These are phyloP conservation scores for Helicoverpa zea DNA, from an alignment of 1,140 invertebrate species.

Conservation along the genomic window DNA sequence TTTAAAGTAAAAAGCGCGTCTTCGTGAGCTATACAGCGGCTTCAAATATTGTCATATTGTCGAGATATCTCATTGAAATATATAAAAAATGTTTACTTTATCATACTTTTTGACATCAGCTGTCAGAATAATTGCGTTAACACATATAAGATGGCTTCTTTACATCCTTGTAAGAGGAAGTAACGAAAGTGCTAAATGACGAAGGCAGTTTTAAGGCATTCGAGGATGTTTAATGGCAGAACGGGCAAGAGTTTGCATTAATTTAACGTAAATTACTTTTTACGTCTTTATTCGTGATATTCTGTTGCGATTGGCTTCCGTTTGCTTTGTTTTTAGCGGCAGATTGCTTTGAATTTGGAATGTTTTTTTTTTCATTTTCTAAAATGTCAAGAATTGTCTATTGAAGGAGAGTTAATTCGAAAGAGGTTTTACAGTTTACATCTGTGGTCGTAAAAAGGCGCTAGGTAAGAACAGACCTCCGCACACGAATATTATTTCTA, in stretches of 20 bases:
- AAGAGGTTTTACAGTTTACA: not conserved
- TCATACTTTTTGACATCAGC: no score
- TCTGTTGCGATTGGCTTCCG: conserved; percentile 9
- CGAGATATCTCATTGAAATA: no score
- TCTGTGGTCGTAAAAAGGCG: no score
- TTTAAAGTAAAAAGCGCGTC: no score
- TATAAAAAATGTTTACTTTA: no score
- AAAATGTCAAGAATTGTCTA: not conserved
- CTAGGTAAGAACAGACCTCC: no score
- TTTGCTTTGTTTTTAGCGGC: not conserved
- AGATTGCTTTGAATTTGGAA: not conserved
- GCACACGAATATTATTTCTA: no score
- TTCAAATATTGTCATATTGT: no score
- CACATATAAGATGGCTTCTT: not conserved
- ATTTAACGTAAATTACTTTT: conserved; percentile 27
- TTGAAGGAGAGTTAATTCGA: not conserved
- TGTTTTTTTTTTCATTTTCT: not conserved
- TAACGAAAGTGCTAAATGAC: conserved; percentile 16
- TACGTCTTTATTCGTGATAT: conserved; percentile 37
- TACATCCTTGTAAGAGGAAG: conserved; percentile 13
- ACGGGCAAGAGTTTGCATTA: conserved; percentile 18
- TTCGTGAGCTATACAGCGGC: no score
- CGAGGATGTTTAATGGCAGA: conserved; percentile 11
- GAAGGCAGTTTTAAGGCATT: conserved; percentile 6
- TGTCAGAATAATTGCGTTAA: not conserved